Evolutionary conservation across 2,888 invertebrate genomes (phyloP), one percentile per base, ranked within the genome.

Genomic region (Parapristionchus giblindavisi): DNA sequence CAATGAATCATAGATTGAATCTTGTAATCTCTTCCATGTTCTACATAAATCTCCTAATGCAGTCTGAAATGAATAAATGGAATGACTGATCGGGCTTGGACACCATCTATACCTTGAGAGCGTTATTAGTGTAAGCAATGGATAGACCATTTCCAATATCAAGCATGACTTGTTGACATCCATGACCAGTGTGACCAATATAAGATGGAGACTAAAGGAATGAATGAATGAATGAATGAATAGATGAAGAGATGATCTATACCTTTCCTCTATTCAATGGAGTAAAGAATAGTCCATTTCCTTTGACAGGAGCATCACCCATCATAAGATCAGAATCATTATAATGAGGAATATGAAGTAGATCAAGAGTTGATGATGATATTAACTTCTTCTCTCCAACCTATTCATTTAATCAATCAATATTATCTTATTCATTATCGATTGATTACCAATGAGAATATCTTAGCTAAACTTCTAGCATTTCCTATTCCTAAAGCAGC

Each of bases 401-500:
- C 83, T 83, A 76, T 27, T 78, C 8, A 8, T 43, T 43, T 14
- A 43, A 40, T 29, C 43, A 29, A 65, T 65, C 63, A 21, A 43
- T 65, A 21, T 61, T 27, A 3, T 5, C 21, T 36, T 11, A 21
- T 52, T 32, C 14, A 6, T 29, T 65, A 65, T 43, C 63, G 63
- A 43, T 38, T 21, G 24, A 66, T 52, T 27, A 85, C 79, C 75
- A 84, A 75, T 58, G 84, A 81, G 77, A 87, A 87, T 4, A 86
- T 80, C 61, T 81, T 77, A 6, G 81, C 87, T 58, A 87, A 76
- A 40, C 84, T 83, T 60, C 82, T 77, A 21, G 87, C 87, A 63
- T 85, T 87, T 65, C 85, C 83, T 54, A 87, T 84, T 58, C 87
- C 87, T 21, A 87, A 78, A 2, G 87, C 85, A 1, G 83, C 87